Evolutionary conservation across 1,140 invertebrate species (phyloP).

Genomic region (Whitmania pigra): DNA sequence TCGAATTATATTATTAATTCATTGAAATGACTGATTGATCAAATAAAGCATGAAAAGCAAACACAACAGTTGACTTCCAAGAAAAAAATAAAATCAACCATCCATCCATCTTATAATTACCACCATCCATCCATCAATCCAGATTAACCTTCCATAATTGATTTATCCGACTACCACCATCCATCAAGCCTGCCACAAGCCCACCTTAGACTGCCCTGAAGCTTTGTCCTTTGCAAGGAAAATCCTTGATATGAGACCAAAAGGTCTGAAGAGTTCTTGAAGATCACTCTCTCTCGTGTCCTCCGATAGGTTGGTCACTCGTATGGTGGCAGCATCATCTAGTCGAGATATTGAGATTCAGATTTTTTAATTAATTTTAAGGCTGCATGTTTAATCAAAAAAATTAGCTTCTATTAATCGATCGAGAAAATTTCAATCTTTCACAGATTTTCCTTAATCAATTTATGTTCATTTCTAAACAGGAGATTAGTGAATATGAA

Average conservation of each 20-base stretch:
- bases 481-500: too few species aligned
- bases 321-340: slow-evolving; percentile 71
- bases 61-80: background rate
- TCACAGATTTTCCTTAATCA: too few species aligned
- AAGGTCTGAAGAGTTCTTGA: slow-evolving; percentile 82
- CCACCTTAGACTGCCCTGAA: slow-evolving; percentile 46
- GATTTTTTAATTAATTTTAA: too few species aligned
- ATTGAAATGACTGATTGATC: background rate
- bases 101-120: too few species aligned
- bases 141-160: too few species aligned
- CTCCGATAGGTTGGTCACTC: slow-evolving; percentile 93
- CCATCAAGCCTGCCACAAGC: background rate
- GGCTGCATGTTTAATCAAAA: too few species aligned
- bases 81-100: slow-evolving; percentile 2
- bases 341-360: slow-evolving; percentile 15
- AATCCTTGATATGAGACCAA: slow-evolving; percentile 72
- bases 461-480: too few species aligned
- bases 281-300: slow-evolving; percentile 86
- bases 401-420: too few species aligned
- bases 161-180: too few species aligned
- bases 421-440: too few species aligned
- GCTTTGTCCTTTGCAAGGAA: slow-evolving; percentile 72
- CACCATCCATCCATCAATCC: background rate
- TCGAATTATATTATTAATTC: background rate
- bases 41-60: background rate